Conservation (phyloP, 2,888 invertebrate species). For the Cactoblastis cactorum region DNA sequence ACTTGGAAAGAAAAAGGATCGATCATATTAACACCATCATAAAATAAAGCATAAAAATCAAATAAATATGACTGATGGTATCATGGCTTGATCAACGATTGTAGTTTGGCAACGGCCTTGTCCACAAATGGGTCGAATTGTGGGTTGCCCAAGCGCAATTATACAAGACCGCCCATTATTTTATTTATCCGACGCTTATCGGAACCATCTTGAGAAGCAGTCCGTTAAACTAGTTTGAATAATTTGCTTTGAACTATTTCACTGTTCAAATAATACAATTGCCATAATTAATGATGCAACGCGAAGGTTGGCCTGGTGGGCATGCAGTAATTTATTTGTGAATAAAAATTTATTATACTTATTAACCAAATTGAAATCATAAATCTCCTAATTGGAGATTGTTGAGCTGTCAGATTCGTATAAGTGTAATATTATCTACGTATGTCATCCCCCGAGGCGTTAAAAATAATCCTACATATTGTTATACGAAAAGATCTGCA, state of each 20-base stretch:
- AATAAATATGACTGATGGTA: constrained; percentile 36
- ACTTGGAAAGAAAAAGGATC: not conserved
- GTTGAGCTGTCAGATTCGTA: not conserved
- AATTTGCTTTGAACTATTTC: constrained; percentile 4
- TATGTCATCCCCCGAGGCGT: not conserved
- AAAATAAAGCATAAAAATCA: not conserved
- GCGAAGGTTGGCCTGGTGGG: not conserved
- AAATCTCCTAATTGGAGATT: constrained; percentile 2
- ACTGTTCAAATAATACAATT: constrained; percentile 7
- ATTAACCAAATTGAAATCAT: constrained; percentile 1
- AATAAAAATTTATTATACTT: not conserved
- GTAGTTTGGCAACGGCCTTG: constrained; percentile 62
- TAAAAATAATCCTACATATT: not conserved
- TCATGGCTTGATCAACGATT: constrained; percentile 33
- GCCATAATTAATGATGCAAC: constrained; percentile 5
- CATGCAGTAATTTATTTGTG: not conserved
- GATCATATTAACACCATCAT: not conserved
- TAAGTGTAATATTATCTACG: not conserved
- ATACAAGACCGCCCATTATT: constrained; percentile 62
- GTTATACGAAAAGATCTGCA: no score
- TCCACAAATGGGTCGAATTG: constrained; percentile 56
- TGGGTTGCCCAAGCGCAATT: constrained; percentile 63
- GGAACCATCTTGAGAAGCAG: constrained; percentile 35
- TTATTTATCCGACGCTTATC: constrained; percentile 58
- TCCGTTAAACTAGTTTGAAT: not conserved